Percentiles rank a stretch among this genome's conserved stretches.
These are phyloP conservation scores for Uloborus diversus DNA, from an alignment of 1,140 invertebrate genomes.

Conservation along the genomic window DNA sequence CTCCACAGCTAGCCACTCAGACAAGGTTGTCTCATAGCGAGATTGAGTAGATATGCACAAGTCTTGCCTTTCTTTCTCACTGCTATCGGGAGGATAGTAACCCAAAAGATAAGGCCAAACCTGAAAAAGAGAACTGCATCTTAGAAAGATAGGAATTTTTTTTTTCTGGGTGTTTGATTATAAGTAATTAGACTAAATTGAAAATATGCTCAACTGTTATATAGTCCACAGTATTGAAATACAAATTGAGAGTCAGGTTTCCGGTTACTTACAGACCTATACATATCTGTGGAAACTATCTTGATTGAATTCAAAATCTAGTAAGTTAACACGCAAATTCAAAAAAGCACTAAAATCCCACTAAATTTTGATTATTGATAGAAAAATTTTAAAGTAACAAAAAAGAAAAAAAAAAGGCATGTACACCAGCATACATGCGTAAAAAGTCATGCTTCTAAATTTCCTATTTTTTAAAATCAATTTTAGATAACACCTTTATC, in stretches of 20 bases:
- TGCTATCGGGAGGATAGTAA: conserved; percentile 84
- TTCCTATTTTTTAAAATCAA: no score
- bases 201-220: no score
- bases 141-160: not conserved
- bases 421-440: not conserved
- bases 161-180: no score
- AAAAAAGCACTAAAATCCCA: not conserved
- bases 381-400: not conserved
- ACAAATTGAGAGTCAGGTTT: no score
- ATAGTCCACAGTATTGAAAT: no score
- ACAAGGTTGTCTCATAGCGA: conserved; percentile 88
- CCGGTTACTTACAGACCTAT: no score
- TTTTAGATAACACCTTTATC: no score
- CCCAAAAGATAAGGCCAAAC: conserved; percentile 92
- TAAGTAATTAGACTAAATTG: no score
- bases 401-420: not conserved
- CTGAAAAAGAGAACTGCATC: conserved; percentile 60
- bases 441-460: no score
- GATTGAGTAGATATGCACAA: conserved; percentile 75
- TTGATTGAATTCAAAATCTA: not conserved
- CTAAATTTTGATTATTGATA: not conserved
- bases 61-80: conserved; percentile 74
- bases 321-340: not conserved
- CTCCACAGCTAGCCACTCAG: conserved; percentile 93
- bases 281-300: no score